Percentiles rank a stretch among this genome's conserved stretches.
phyloP scores from a whole-genome alignment of 2,113 vertebrate species.

The Tachysurus vachellii region DNA sequence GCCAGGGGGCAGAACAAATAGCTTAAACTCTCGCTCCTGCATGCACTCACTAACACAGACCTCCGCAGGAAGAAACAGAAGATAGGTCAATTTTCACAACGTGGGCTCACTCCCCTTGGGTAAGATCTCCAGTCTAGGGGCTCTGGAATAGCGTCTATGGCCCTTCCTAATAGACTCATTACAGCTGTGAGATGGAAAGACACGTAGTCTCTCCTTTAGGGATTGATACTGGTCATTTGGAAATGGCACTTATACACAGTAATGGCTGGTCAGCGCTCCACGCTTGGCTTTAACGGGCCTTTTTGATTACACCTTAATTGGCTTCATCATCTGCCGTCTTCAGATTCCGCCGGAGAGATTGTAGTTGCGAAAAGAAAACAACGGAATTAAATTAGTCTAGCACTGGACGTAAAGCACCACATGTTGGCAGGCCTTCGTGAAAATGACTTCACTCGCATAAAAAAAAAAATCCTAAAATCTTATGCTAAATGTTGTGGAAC shows the following conservation, averaged over 20 bases:
- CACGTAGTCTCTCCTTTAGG: slow-evolving; percentile 14
- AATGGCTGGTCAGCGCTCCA: slow-evolving; percentile 22
- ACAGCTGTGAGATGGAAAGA: slow-evolving; percentile 30
- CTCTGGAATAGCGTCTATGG: slow-evolving; percentile 8
- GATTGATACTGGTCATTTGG: slow-evolving; percentile 38
- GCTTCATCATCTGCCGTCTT: slow-evolving; percentile 21
- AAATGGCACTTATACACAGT: slow-evolving; percentile 35
- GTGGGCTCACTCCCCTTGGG: slow-evolving; percentile 43
- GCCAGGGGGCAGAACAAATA: slow-evolving; percentile 50
- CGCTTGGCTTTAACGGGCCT: slow-evolving; percentile 18
- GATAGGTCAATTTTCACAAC: slow-evolving; percentile 54
- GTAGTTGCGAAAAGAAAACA: not conserved
- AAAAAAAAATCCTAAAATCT: not conserved
- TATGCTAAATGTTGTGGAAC: slow-evolving; percentile 19
- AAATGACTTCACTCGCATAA: slow-evolving; percentile 16
- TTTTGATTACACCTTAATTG: slow-evolving; percentile 39
- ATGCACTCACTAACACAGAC: slow-evolving; percentile 43
- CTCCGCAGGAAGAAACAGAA: slow-evolving; percentile 35
- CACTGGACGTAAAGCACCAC: not conserved
- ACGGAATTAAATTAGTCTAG: slow-evolving; percentile 13
- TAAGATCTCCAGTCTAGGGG: slow-evolving; percentile 25
- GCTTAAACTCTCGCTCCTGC: slow-evolving; percentile 39
- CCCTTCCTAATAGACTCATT: slow-evolving; percentile 37
- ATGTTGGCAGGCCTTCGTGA: slow-evolving; percentile 5
- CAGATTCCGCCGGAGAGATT: not conserved